These are phyloP conservation scores for Gasterosteus aculeatus DNA, from an alignment of 2,113 vertebrate genomes.

Conservation along the genomic window DNA sequence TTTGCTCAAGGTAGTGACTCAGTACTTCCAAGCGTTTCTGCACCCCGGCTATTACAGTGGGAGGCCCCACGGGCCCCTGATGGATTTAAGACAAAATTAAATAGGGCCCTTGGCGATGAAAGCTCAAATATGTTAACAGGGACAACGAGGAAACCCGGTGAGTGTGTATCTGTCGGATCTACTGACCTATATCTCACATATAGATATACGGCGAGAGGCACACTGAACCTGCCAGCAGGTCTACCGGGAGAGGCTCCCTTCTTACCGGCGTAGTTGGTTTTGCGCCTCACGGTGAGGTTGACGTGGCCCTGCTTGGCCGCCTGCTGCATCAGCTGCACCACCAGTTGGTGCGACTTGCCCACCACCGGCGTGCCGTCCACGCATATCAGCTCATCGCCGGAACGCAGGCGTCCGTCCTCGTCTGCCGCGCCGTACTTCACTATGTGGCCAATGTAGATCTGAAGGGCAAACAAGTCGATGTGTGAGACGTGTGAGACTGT, in stretches of 20 bases:
- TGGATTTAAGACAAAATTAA: conserved; percentile 32
- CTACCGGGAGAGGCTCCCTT: neutral
- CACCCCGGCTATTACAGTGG: conserved; percentile 26
- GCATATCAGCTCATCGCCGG: conserved; percentile 95
- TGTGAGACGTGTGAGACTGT: neutral
- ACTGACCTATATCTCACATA: neutral
- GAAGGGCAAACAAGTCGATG: neutral
- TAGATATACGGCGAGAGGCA: neutral
- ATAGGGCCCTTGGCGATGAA: neutral
- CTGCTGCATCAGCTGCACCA: conserved; percentile 99
- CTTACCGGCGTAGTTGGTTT: conserved; percentile 91
- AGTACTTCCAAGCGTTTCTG: conserved; percentile 16
- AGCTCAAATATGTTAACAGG: neutral
- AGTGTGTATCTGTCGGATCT: neutral
- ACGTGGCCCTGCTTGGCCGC: conserved; percentile 98
- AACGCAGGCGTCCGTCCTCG: conserved; percentile 93
- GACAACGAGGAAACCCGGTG: neutral
- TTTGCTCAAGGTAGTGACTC: neutral
- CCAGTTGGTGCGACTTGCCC: conserved; percentile 97
- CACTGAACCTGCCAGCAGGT: neutral
- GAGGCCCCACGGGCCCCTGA: neutral
- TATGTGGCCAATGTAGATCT: conserved; percentile 99
- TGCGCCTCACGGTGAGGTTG: conserved; percentile 96
- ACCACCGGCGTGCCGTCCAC: conserved; percentile 97
- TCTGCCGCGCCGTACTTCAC: conserved; percentile 97